Base-by-base conservation (phyloP, 2,797 vertebrate genomes). In the Aplochiton taeniatus region DNA sequence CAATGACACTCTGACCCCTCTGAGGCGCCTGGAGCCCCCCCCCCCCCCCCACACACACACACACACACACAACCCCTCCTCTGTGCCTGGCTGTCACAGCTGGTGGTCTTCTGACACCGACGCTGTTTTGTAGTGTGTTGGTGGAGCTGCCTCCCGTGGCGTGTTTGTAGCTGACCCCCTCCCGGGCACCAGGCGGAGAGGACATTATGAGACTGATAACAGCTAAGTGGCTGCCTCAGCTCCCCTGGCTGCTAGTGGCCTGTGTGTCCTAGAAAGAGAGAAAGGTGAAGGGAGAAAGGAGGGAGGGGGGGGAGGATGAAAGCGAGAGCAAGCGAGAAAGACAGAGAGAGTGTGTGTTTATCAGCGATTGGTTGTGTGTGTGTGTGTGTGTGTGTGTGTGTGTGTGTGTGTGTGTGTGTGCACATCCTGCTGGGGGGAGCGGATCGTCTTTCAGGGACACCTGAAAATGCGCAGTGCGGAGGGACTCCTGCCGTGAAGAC, bases 111-210 rank as follows among this genome's bases (percentile, higher is more conserved):
- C 31, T 31, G 31, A 31, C 31, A 31, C 31, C 31, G 3, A 31
- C 31, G 31, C 31, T 6, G 31, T 31, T 2, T 6, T 31, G 31
- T n/a, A n/a, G 31, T 2, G 31, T 31, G 31, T 31, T 11, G 54
- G 54, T 4, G 10, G 53, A 20, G 18, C 63, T n/a, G n/a, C 19
- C 54, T 31, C 18, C 45, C 11, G 61, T 11, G n/a, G n/a, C n/a
- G 50, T 80, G 79, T 83, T 85, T 83, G 81, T 85, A 80, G 75
- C 74, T 66, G 77, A 84, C 81, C 76, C 65, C 62, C 72, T 70
- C 72, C 73, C 72, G 69, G 56, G 59, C 61, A 48, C 53, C 60
- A 77, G 31, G 31, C 31, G 31, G 31, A 31, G 80, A 89, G 82
- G 85, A 63, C 77, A 72, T 82, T 82, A 83, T 77, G 75, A 70